Conservation (phyloP, 2,113 vertebrate species). For the Oncorhynchus tshawytscha region DNA sequence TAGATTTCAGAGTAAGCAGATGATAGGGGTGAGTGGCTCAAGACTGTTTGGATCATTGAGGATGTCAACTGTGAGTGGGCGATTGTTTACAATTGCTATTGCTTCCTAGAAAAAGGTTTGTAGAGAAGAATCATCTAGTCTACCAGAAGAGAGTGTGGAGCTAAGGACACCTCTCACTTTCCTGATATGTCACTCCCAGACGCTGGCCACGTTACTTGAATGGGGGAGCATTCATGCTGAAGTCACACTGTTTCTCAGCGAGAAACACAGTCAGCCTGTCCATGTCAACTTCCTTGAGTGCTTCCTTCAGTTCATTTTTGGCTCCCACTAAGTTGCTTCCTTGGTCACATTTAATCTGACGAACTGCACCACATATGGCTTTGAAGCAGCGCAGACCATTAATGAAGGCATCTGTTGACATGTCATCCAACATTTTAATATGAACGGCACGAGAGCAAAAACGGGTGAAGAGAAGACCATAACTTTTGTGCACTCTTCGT, state of each 20-base stretch:
- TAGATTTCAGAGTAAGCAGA: slow-evolving; percentile 13
- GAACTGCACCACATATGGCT: slow-evolving; percentile 3
- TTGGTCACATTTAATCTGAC: slow-evolving; percentile 32
- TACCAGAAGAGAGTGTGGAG: slow-evolving; percentile 1
- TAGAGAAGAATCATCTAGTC: slow-evolving; percentile 19
- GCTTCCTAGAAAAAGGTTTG: slow-evolving; percentile 13
- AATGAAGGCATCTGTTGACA: slow-evolving; percentile 32
- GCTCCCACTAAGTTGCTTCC: slow-evolving; percentile 36
- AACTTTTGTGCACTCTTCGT: slow-evolving; percentile 4
- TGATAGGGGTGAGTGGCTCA: slow-evolving; percentile 16
- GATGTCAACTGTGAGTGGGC: slow-evolving; percentile 14
- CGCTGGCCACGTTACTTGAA: slow-evolving; percentile 29
- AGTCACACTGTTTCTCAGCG: slow-evolving; percentile 20
- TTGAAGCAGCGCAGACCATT: slow-evolving; percentile 30
- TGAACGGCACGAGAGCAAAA: slow-evolving; percentile 8
- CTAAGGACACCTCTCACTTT: slow-evolving; percentile 6
- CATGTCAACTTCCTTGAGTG: slow-evolving; percentile 4
- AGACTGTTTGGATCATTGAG: slow-evolving; percentile 21
- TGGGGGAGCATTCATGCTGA: slow-evolving; percentile 21
- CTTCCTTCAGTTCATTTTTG: slow-evolving; percentile 17
- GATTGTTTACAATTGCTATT: slow-evolving; percentile 17
- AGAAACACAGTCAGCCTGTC: neutral
- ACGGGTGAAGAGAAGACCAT: slow-evolving; percentile 30
- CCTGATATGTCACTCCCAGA: slow-evolving; percentile 35
- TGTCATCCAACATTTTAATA: slow-evolving; percentile 28